Evolutionary conservation across 1,140 invertebrate species (phyloP), one percentile per base, ranked within the genome.

Genomic region (Sminthurides bifidus): DNA sequence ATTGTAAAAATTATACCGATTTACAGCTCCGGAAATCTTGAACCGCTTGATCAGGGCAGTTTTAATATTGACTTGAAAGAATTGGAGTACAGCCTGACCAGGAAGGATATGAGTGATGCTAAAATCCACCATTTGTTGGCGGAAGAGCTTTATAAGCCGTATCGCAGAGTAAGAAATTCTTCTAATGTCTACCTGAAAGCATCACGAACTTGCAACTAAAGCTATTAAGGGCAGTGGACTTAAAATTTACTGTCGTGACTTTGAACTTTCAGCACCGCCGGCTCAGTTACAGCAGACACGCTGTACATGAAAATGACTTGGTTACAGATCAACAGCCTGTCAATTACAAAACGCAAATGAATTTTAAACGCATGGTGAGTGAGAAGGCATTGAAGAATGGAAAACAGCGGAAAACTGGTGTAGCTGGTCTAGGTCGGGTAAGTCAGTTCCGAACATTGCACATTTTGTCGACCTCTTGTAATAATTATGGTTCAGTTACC

Each of bases 11-110:
- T 57, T 37, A 46, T 43, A 23, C 37, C 23, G 27, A 40, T 38
- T 45, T 35, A 19, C 19, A 61, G 59, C 23, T 58, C 60, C 8
- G 52, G 52, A 10, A 58, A 58, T 53, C n/a, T 54, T 23, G 37
- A 44, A 49, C 31, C 53, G 1, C n/a, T 37, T 21, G 59, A 57
- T 21, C 37, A 15, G 44, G 40, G 27, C 23, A 21, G 80, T 2
- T 86, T 86, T 79, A 92, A 91, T 71, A 81, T 92, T 63, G 91
- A 95, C 69, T 83, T 93, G 75, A 87, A 89, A 69, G 88, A 92
- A 68, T 71, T 93, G 64, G 87, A 92, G 68, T 92, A 92, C 68
- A 90, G 87, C 76, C 86, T 87, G 50, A 87, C 84, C 35, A 87
- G 84, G 67, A 89, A 89, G 69, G 89, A 92, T 74, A 71, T 92